Percentiles rank a stretch among this genome's conserved stretches.
phyloP scores from a whole-genome alignment of 2,113 vertebrate species.

The Gopherus evgoodei region DNA sequence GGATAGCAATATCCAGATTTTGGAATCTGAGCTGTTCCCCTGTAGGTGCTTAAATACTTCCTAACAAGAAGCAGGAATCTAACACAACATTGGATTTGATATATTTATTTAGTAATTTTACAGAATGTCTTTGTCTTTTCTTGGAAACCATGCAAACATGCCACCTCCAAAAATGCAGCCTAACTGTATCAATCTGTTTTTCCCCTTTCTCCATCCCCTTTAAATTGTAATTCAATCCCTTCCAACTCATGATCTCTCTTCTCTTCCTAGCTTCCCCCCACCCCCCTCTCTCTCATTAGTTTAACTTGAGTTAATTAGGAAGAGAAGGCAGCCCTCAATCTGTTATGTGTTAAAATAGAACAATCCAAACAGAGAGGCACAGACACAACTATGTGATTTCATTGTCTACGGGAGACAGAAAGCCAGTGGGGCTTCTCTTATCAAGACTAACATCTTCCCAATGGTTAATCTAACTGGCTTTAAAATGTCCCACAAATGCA shows the following conservation, averaged over 20 bases:
- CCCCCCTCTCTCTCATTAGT: slow-evolving; percentile 76
- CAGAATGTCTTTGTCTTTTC: neutral
- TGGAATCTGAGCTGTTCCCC: slow-evolving; percentile 22
- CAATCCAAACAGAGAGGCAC: slow-evolving; percentile 76
- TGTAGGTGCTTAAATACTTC: slow-evolving; percentile 29
- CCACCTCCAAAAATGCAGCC: neutral
- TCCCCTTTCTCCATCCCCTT: slow-evolving; percentile 33
- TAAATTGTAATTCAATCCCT: slow-evolving; percentile 59
- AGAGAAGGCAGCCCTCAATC: slow-evolving; percentile 78
- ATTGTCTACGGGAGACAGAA: slow-evolving; percentile 88
- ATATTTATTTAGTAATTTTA: neutral
- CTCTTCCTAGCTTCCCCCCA: slow-evolving; percentile 32
- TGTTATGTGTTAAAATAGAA: slow-evolving; percentile 75
- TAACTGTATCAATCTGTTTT: slow-evolving; percentile 18
- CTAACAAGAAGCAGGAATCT: neutral
- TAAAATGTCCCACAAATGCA: slow-evolving; percentile 71
- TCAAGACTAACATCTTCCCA: slow-evolving; percentile 86
- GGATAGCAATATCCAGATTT: neutral
- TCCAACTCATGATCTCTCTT: slow-evolving; percentile 54
- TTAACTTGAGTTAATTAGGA: slow-evolving; percentile 87
- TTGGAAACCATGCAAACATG: neutral
- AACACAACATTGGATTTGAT: neutral
- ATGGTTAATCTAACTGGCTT: slow-evolving; percentile 81
- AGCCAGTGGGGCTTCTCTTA: slow-evolving; percentile 86
- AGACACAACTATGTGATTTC: slow-evolving; percentile 85